Evolutionary conservation across 2,797 vertebrate genomes (phyloP).

Genomic region (Acomys russatus): DNA sequence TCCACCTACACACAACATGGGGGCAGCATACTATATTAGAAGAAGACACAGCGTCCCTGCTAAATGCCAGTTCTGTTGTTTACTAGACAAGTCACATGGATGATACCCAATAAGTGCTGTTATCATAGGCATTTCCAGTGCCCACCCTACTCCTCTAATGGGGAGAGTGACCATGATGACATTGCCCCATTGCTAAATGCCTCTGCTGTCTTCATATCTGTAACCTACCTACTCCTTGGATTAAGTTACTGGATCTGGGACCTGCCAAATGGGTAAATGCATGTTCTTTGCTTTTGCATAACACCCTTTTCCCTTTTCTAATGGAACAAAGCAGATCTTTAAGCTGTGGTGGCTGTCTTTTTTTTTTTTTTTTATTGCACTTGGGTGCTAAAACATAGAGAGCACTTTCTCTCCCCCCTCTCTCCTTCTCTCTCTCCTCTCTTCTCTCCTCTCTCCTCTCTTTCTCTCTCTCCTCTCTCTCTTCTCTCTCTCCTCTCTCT

Average conservation of each 20-base stretch:
- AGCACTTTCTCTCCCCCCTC: accelerated
- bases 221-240: not conserved
- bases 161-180: accelerated
- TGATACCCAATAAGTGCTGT: accelerated
- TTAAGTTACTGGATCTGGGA: not conserved
- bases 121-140: accelerated
- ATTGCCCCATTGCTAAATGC: not conserved
- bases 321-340: not conserved
- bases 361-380: not conserved
- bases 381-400: not conserved
- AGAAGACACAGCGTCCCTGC: not conserved
- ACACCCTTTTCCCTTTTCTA: not conserved
- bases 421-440: too few species aligned
- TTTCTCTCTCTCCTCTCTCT: too few species aligned
- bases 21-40: not conserved
- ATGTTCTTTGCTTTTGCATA: not conserved
- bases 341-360: not conserved
- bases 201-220: not conserved
- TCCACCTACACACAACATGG: not conserved
- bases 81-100: not conserved
- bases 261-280: not conserved
- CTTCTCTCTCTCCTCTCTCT: too few species aligned
- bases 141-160: accelerated
- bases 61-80: not conserved
- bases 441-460: too few species aligned